Percentiles rank a stretch among this genome's conserved stretches.
Evolutionary conservation across 2,888 invertebrate species (phyloP).

Genomic region (Plusia festucae): DNA sequence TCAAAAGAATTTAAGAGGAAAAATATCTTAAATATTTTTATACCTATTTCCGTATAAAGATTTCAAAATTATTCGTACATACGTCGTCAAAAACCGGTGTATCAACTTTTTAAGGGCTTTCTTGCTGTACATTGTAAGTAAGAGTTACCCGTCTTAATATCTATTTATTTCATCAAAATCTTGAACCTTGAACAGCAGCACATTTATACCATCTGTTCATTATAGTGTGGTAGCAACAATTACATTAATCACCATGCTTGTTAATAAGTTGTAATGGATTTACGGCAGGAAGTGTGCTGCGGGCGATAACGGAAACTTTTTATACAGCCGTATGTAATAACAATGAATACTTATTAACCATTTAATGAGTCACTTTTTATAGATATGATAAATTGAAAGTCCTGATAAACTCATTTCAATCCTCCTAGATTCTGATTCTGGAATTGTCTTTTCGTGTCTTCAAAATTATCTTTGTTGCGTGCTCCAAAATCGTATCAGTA

Average conservation of each 20-base stretch:
- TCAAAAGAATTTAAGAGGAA: neutral
- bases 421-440: neutral
- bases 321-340: constrained; percentile 39
- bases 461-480: neutral
- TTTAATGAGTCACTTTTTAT: constrained; percentile 40
- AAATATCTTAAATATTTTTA: too few relatives aligned
- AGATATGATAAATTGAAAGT: constrained; percentile 14
- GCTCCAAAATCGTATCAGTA: neutral
- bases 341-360: constrained; percentile 48
- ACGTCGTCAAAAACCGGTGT: too few relatives aligned
- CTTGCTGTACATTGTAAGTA: too few relatives aligned
- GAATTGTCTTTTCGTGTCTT: neutral
- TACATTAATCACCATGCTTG: constrained; percentile 65
- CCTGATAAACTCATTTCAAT: too few relatives aligned
- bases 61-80: too few relatives aligned
- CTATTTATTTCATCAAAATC: neutral
- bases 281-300: constrained; percentile 62
- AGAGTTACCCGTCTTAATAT: too few relatives aligned
- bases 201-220: constrained; percentile 19
- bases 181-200: neutral
- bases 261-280: constrained; percentile 67
- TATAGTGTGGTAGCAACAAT: constrained; percentile 40
- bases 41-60: too few relatives aligned
- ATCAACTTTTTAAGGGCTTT: too few relatives aligned
- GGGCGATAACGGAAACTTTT: constrained; percentile 58